Evolutionary conservation across 1,140 invertebrate species (phyloP), one percentile per base, ranked within the genome.

Genomic region (Coenobita brevimanus): DNA sequence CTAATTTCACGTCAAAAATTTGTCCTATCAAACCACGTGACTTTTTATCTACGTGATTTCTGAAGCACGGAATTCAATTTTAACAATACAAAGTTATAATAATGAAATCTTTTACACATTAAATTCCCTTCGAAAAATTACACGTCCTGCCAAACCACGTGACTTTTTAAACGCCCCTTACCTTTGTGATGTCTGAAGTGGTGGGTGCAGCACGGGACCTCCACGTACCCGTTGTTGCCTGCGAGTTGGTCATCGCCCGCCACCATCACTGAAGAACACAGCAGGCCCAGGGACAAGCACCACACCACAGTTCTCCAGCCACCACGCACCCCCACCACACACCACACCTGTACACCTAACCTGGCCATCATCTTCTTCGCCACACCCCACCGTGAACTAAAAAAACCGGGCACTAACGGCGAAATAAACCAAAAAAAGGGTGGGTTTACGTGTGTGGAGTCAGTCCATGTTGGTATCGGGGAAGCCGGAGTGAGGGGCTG

Each of bases 111-210:
- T n/a, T n/a, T n/a, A n/a, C n/a, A n/a, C n/a, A n/a, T n/a, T n/a
- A n/a, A n/a, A n/a, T n/a, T n/a, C n/a, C n/a, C n/a, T n/a, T n/a
- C n/a, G n/a, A n/a, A n/a, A n/a, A n/a, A n/a, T n/a, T n/a, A n/a
- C n/a, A n/a, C n/a, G n/a, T n/a, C n/a, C n/a, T n/a, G n/a, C n/a
- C n/a, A n/a, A n/a, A n/a, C n/a, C n/a, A n/a, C n/a, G n/a, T n/a
- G n/a, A n/a, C n/a, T n/a, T n/a, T n/a, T n/a, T n/a, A n/a, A n/a
- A n/a, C n/a, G 17, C 67, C 24, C 67, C 24, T 67, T 30, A 80
- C 84, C 84, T 87, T 87, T 87, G 36, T 87, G 78, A 81, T 87
- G 84, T 78, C 84, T 80, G 76, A 87, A 87, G 84, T 87, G 84
- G 30, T 87, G 84, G n/a, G 84, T 87, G 27, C 84, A 87, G 30